Evolutionary conservation across 2,888 invertebrate genomes (phyloP).

Genomic region (Trichogramma evanescens): DNA sequence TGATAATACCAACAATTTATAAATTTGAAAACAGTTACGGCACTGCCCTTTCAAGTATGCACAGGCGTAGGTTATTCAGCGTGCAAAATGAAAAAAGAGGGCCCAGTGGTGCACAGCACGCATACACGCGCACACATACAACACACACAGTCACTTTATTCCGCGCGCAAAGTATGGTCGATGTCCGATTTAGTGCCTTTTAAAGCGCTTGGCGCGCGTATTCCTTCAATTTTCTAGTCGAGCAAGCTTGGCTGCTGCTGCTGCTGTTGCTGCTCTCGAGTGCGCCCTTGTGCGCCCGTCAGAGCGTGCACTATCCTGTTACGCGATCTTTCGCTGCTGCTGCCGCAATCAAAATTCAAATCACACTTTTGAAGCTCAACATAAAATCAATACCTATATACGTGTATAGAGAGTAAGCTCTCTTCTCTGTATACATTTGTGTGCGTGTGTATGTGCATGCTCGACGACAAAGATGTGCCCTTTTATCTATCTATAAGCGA

Average conservation of each 20-base stretch:
- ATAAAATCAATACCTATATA: slow-evolving; percentile 44
- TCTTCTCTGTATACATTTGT: slow-evolving; percentile 32
- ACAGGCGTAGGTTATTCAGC: too few relatives aligned
- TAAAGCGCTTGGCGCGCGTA: slow-evolving; percentile 35
- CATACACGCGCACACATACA: too few relatives aligned
- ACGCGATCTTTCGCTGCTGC: slow-evolving; percentile 42
- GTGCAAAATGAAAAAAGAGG: too few relatives aligned
- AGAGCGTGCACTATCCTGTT: slow-evolving; percentile 49
- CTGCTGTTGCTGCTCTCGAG: background rate
- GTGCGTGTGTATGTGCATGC: too few relatives aligned
- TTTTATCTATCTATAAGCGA: too few relatives aligned
- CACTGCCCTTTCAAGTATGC: too few relatives aligned
- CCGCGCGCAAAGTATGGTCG: slow-evolving; percentile 15
- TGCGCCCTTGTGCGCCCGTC: slow-evolving; percentile 45
- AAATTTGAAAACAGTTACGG: too few relatives aligned
- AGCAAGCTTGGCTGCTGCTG: slow-evolving; percentile 39
- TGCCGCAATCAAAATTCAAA: slow-evolving; percentile 48
- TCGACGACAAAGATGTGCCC: too few relatives aligned
- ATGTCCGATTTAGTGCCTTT: slow-evolving; percentile 34
- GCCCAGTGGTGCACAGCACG: too few relatives aligned
- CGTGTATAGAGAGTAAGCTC: slow-evolving; percentile 14
- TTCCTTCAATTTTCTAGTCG: slow-evolving; percentile 47
- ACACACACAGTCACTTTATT: too few relatives aligned
- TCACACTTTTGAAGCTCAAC: slow-evolving; percentile 45
- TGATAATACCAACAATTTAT: too few relatives aligned